phyloP scores from a whole-genome alignment of 2,113 vertebrate species.

The Eurystomus gularis region DNA sequence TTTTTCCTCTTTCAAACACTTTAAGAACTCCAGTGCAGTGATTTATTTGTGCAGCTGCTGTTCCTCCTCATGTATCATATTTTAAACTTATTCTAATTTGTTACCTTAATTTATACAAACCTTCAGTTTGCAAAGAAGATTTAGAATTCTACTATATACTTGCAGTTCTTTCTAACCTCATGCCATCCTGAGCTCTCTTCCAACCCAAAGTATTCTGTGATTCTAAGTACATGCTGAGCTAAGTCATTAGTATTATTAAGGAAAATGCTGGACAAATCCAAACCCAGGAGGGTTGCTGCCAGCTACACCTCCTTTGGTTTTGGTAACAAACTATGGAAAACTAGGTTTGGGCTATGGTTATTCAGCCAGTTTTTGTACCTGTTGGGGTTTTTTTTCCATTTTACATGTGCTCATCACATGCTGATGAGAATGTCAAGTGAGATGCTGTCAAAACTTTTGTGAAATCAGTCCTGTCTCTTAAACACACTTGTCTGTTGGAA shows the following conservation, averaged over 20 bases:
- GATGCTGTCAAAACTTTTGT: not conserved
- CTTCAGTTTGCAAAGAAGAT: not conserved
- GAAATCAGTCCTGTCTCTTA: not conserved
- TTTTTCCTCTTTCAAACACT: not conserved
- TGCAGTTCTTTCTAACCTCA: not conserved
- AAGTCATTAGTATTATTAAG: not conserved
- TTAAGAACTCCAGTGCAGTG: not conserved
- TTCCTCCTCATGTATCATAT: not conserved
- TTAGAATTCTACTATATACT: not conserved
- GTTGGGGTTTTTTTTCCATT: not conserved
- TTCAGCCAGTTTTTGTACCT: not conserved
- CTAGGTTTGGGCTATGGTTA: not conserved
- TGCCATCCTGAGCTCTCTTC: not conserved
- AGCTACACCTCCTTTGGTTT: not conserved
- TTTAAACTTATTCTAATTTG: not conserved
- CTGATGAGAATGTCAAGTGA: not conserved
- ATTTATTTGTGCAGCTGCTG: not conserved
- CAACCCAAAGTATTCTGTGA: not conserved
- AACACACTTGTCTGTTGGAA: not conserved
- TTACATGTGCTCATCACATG: fast-evolving
- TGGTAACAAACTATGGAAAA: not conserved
- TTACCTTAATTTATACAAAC: not conserved
- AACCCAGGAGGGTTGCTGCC: not conserved
- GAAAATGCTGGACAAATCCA: not conserved
- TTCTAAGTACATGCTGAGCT: not conserved